Evolutionary conservation across 2,888 invertebrate species (phyloP).

Genomic region (Aquatica leii): DNA sequence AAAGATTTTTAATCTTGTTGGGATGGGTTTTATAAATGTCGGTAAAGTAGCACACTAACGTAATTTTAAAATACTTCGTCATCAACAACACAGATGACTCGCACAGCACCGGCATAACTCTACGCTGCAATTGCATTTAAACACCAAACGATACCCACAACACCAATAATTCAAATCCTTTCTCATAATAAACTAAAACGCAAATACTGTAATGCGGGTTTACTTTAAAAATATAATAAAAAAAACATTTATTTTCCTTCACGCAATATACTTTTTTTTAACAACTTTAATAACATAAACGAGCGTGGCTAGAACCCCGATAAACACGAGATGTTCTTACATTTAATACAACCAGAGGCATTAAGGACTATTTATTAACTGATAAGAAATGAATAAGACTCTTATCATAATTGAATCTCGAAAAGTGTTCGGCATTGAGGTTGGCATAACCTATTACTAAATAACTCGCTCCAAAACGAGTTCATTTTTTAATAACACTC

Average conservation of each 20-base stretch:
- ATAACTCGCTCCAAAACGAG: no score
- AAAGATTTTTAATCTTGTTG: conserved; percentile 13
- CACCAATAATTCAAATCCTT: no score
- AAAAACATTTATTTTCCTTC: not conserved
- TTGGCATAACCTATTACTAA: not conserved
- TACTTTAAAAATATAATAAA: no score
- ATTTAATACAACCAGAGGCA: conserved; percentile 49
- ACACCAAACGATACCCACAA: no score
- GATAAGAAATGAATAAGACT: conserved; percentile 56
- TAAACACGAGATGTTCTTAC: conserved; percentile 49
- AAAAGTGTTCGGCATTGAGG: conserved; percentile 42
- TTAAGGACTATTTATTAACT: conserved; percentile 57
- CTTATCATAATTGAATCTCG: conserved; percentile 61
- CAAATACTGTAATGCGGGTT: no score
- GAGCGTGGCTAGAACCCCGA: conserved; percentile 47
- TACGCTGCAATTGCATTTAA: no score
- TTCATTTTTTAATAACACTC: no score
- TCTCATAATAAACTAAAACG: no score
- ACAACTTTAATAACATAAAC: conserved; percentile 43
- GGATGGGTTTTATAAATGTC: conserved; percentile 18
- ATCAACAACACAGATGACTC: not conserved
- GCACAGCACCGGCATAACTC: no score
- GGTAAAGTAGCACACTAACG: conserved; percentile 17
- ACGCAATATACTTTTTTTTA: conserved; percentile 17
- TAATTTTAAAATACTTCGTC: not conserved